phyloP scores from a whole-genome alignment of 2,888 invertebrate genomes.

The Drosophila vallismaia region DNA sequence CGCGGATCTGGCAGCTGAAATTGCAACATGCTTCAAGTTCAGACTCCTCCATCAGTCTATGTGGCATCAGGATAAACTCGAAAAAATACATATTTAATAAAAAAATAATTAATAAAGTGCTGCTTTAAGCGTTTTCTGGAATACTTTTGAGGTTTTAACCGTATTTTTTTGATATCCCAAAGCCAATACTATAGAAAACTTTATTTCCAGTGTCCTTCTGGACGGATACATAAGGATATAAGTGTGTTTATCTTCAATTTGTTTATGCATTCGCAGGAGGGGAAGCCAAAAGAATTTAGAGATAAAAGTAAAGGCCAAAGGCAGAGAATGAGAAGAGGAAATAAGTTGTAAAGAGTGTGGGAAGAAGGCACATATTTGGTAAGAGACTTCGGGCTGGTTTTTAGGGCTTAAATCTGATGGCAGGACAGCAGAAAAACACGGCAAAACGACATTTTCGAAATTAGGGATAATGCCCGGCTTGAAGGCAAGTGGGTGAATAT shows the following conservation, averaged over 20 bases:
- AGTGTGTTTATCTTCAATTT: constrained; percentile 47
- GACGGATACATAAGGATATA: constrained; percentile 15
- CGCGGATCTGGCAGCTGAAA: constrained; percentile 47
- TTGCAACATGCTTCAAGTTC: constrained; percentile 45
- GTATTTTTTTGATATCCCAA: too few species aligned
- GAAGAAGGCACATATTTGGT: not conserved
- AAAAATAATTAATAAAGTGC: not conserved
- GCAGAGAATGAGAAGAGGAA: not conserved
- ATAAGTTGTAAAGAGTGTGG: not conserved
- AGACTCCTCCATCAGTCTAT: constrained; percentile 7
- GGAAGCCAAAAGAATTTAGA: not conserved
- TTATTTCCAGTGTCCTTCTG: constrained; percentile 13
- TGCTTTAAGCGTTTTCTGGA: not conserved
- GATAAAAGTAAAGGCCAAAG: not conserved
- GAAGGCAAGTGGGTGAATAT: constrained; percentile 26
- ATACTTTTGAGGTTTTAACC: not conserved
- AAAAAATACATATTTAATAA: not conserved
- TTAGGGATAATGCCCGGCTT: constrained; percentile 49
- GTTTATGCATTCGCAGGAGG: constrained; percentile 43
- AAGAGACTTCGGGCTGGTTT: constrained; percentile 13
- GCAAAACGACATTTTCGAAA: constrained; percentile 55
- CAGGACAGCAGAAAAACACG: constrained; percentile 33
- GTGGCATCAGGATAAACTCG: not conserved
- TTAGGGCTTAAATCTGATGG: constrained; percentile 45
- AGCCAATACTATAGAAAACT: too few species aligned